Conservation (phyloP, 2,113 vertebrate genomes). For the Chitala chitala region DNA sequence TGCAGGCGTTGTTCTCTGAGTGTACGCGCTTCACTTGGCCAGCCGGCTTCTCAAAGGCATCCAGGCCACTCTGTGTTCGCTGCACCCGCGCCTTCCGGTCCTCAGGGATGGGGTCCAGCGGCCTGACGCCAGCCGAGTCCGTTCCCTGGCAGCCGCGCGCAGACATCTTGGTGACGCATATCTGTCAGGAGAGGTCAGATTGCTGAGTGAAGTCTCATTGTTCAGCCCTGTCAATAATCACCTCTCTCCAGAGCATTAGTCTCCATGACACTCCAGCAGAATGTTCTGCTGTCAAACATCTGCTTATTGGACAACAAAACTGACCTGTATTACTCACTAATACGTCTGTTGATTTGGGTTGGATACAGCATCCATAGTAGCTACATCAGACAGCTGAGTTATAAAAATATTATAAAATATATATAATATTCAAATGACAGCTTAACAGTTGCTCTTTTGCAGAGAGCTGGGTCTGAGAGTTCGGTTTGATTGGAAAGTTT, state of each 20-base stretch:
- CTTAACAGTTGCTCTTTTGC: too few species aligned
- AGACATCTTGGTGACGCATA: conserved; percentile 99
- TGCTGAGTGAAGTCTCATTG: neutral
- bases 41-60: conserved; percentile 85
- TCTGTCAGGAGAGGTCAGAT: conserved; percentile 57
- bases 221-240: neutral
- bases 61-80: conserved; percentile 90
- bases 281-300: neutral
- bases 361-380: neutral
- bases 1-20: conserved; percentile 95
- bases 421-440: too few species aligned
- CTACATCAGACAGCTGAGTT: too few species aligned
- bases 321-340: neutral
- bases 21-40: conserved; percentile 94
- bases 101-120: conserved; percentile 95
- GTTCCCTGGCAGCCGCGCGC: conserved; percentile 92
- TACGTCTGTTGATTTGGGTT: neutral
- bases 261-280: neutral
- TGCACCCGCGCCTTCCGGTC: conserved; percentile 93
- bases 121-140: conserved; percentile 85
- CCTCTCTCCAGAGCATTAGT: neutral
- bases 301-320: neutral
- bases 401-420: too few species aligned
- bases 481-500: too few species aligned
- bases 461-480: too few species aligned